Percentiles rank a stretch among this genome's conserved stretches.
Evolutionary conservation across 2,113 vertebrate genomes (phyloP).

Genomic region (Struthio camelus): DNA sequence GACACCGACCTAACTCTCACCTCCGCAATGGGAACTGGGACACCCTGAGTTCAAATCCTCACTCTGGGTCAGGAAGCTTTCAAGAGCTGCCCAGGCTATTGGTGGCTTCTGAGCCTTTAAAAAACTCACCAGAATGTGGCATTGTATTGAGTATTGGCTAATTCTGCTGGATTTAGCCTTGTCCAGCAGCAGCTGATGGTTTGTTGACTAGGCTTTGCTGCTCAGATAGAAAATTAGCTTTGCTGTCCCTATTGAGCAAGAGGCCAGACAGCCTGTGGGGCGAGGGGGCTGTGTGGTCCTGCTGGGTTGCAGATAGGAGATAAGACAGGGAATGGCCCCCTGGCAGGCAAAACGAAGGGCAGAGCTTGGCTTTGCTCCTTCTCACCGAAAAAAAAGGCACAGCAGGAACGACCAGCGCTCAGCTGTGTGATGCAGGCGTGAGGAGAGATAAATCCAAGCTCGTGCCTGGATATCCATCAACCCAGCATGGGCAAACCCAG

Average conservation of each 20-base stretch:
- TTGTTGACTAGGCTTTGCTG: background rate
- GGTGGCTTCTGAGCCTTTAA: background rate
- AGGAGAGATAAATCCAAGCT: background rate
- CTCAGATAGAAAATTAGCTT: background rate
- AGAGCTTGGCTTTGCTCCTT: background rate
- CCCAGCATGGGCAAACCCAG: background rate
- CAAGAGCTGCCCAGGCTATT: background rate
- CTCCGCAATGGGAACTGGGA: background rate
- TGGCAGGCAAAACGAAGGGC: background rate
- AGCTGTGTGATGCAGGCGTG: rapidly evolving
- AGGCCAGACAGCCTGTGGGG: background rate
- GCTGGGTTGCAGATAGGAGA: background rate
- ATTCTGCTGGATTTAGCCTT: background rate
- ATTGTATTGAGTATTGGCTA: background rate
- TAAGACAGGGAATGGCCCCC: background rate
- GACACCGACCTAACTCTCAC: rapidly evolving
- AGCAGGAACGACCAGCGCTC: background rate
- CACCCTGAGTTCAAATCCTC: background rate
- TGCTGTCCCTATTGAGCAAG: background rate
- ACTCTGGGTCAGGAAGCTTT: background rate
- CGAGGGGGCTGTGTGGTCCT: rapidly evolving
- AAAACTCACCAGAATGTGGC: background rate
- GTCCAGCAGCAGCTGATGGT: background rate
- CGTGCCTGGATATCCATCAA: background rate
- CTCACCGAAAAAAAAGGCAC: rapidly evolving